phyloP scores from a whole-genome alignment of 2,797 vertebrate species.

The Syndactyla subalaris region DNA sequence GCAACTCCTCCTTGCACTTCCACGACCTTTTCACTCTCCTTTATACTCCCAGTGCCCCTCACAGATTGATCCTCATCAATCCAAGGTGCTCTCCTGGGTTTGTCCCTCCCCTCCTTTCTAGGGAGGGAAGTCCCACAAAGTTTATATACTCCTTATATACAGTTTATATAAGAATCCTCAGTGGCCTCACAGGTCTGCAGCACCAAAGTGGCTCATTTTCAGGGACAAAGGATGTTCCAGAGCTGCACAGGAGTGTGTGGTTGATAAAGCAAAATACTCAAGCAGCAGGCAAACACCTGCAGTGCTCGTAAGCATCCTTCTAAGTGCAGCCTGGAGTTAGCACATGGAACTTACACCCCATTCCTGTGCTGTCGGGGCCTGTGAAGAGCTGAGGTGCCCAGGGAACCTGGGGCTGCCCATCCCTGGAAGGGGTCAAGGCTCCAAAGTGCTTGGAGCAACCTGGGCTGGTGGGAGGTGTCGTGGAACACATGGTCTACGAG shows the following conservation, averaged over 20 bases:
- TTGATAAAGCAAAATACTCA: not conserved
- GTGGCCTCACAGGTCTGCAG: not conserved
- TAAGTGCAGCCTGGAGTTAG: not conserved
- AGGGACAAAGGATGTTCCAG: not conserved
- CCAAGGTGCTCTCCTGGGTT: not conserved
- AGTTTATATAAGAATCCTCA: not conserved
- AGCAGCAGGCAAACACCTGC: not conserved
- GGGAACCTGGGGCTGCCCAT: not conserved
- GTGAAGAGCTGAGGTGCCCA: not conserved
- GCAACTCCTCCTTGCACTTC: not conserved
- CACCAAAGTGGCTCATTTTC: not conserved
- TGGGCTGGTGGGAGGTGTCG: not conserved
- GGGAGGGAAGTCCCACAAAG: not conserved
- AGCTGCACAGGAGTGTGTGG: not conserved
- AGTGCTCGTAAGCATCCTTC: no score
- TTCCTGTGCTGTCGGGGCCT: not conserved
- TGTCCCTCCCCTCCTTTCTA: not conserved
- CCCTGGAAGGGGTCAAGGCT: not conserved
- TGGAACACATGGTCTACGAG: not conserved
- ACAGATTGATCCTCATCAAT: not conserved
- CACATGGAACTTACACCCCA: not conserved
- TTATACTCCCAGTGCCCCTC: not conserved
- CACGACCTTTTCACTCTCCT: not conserved
- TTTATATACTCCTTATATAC: not conserved
- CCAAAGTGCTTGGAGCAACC: not conserved